Evolutionary conservation across 2,113 vertebrate genomes (phyloP).

Genomic region (Piaya cayana): DNA sequence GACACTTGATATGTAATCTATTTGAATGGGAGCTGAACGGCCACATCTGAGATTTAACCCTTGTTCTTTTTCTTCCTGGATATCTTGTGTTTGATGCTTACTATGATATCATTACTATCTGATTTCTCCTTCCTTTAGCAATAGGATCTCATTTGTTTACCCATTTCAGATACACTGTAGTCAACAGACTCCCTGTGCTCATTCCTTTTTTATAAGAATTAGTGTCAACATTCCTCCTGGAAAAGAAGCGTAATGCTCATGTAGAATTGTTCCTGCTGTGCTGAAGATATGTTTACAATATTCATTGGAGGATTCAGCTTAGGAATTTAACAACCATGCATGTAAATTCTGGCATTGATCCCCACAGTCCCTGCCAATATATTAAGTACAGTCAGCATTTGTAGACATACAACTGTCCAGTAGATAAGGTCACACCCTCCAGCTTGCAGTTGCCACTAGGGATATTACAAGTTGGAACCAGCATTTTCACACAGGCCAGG

Average conservation of each 20-base stretch:
- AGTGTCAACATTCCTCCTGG: neutral
- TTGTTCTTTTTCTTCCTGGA: neutral
- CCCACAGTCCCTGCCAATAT: neutral
- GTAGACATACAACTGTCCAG: neutral
- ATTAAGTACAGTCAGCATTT: neutral
- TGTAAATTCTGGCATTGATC: neutral
- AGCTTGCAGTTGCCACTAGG: neutral
- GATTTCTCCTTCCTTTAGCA: neutral
- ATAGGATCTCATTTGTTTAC: neutral
- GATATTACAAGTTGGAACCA: neutral
- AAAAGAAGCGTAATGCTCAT: neutral
- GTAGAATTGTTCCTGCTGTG: slow-evolving; percentile 34
- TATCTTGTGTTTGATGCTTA: neutral
- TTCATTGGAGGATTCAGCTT: neutral
- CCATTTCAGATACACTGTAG: neutral
- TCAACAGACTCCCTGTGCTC: neutral
- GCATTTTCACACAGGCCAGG: neutral
- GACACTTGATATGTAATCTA: neutral
- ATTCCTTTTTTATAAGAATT: slow-evolving; percentile 15
- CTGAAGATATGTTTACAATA: slow-evolving; percentile 3
- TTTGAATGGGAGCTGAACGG: neutral
- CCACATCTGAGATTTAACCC: neutral
- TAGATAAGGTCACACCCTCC: neutral
- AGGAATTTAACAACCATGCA: neutral
- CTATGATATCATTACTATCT: neutral